A percentile compares a stretch with the other conserved stretches of the same genome.
These are phyloP conservation scores for Neoseiulus cucumeris DNA, from an alignment of 1,140 invertebrate genomes.

Conservation along the genomic window DNA sequence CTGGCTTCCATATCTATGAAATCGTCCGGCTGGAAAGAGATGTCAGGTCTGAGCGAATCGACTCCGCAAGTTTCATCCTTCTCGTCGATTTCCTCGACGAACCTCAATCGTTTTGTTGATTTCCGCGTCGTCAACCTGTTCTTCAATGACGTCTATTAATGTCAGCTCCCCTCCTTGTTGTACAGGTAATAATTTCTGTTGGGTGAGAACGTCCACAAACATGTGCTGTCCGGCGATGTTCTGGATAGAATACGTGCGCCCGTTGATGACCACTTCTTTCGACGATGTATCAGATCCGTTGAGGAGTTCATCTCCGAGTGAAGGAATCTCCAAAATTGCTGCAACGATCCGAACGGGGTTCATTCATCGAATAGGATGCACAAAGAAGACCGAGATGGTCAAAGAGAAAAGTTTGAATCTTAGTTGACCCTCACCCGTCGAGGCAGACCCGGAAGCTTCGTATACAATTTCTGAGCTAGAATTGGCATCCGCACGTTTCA, in stretches of 20 bases:
- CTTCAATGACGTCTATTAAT: not conserved
- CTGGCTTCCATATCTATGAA: not conserved
- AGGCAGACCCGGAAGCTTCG: not conserved
- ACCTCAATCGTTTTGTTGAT: not conserved
- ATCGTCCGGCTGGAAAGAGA: not conserved
- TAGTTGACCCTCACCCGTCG: not conserved
- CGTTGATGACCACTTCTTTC: conserved; percentile 10
- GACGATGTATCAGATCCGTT: not conserved
- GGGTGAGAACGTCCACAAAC: conserved; percentile 2
- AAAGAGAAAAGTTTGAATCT: no score
- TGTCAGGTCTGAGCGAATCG: not conserved
- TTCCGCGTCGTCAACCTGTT: not conserved
- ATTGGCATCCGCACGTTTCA: no score
- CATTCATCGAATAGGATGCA: no score
- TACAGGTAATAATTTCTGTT: not conserved
- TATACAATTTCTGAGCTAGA: not conserved
- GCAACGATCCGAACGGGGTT: no score
- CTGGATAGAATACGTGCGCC: not conserved
- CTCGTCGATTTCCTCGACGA: no score
- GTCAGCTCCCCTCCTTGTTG: not conserved
- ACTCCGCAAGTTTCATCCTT: no score
- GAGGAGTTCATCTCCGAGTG: conserved; percentile 4
- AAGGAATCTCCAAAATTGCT: not conserved
- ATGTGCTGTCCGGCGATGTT: not conserved
- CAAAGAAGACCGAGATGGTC: no score